Conservation (phyloP, 1,140 invertebrate species). For the Drosophila cardini region DNA sequence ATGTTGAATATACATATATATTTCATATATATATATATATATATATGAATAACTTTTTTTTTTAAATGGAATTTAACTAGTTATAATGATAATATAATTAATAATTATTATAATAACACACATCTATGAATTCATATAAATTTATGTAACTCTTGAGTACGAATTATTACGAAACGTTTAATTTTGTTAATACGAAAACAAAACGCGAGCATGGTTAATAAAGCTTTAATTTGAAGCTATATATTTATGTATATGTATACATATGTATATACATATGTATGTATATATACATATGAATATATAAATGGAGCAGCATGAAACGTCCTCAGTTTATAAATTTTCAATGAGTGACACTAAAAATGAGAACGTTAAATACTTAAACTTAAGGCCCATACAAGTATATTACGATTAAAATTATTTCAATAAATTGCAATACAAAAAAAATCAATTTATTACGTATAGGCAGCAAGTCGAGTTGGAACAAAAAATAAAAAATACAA, state of each 20-base stretch:
- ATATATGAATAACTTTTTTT: constrained; percentile 12
- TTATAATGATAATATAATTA: constrained; percentile 49
- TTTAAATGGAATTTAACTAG: constrained; percentile 58
- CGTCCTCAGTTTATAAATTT: constrained; percentile 83
- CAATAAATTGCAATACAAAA: constrained; percentile 9
- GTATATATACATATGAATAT: constrained; percentile 40
- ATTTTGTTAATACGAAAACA: constrained; percentile 82
- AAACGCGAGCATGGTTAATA: constrained; percentile 84
- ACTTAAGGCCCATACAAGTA: constrained; percentile 66
- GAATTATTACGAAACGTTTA: constrained; percentile 78
- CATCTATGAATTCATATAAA: constrained; percentile 58
- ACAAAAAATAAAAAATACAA: constrained; percentile 13
- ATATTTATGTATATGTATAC: constrained; percentile 69
- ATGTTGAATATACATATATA: not conserved
- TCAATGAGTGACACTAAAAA: constrained; percentile 71
- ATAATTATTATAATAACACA: constrained; percentile 32
- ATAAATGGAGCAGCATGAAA: constrained; percentile 49
- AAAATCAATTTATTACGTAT: constrained; percentile 65
- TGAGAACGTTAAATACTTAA: constrained; percentile 49
- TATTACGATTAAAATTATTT: constrained; percentile 60
- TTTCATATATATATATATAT: no score
- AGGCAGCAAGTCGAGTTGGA: constrained; percentile 30
- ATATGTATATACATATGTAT: constrained; percentile 47
- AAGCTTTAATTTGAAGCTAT: constrained; percentile 85
- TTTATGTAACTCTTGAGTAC: constrained; percentile 74